Conservation (phyloP, 2,888 invertebrate genomes). For the Pogonocherus hispidulus region DNA sequence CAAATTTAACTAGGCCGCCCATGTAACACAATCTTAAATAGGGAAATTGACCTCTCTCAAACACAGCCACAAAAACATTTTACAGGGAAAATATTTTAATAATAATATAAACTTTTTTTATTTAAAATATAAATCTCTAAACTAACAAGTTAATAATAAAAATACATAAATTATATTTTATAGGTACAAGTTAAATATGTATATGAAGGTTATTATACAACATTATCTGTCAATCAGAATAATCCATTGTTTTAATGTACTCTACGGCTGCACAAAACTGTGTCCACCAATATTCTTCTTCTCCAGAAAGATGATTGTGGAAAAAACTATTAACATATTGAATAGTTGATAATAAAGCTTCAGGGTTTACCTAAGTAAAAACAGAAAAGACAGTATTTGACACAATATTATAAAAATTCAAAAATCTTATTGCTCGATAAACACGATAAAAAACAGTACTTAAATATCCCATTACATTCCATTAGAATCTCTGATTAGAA, state of each 20-base stretch:
- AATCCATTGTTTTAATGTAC: slow-evolving; percentile 98
- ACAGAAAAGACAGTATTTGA: too few species aligned
- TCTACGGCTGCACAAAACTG: slow-evolving; percentile 97
- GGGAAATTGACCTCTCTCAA: too few species aligned
- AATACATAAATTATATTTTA: slow-evolving; percentile 58
- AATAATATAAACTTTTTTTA: slow-evolving; percentile 50
- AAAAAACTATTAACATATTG: slow-evolving; percentile 96
- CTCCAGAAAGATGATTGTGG: slow-evolving; percentile 85
- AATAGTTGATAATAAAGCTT: slow-evolving; percentile 92
- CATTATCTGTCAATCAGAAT: slow-evolving; percentile 68
- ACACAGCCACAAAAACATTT: too few species aligned
- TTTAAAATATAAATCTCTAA: slow-evolving; percentile 60
- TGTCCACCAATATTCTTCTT: slow-evolving; percentile 98
- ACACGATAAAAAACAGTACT: too few species aligned
- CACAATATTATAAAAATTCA: too few species aligned
- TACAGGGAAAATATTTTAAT: slow-evolving; percentile 5
- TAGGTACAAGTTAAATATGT: slow-evolving; percentile 52
- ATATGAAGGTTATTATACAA: slow-evolving; percentile 48
- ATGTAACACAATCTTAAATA: too few species aligned
- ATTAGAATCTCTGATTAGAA: too few species aligned
- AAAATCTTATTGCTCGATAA: too few species aligned
- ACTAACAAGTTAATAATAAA: slow-evolving; percentile 59
- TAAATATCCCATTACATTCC: too few species aligned
- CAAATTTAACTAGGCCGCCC: too few species aligned
- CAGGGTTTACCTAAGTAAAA: slow-evolving; percentile 87